Evolutionary conservation across 2,888 invertebrate genomes (phyloP).

Genomic region (Drosophila yooni): DNA sequence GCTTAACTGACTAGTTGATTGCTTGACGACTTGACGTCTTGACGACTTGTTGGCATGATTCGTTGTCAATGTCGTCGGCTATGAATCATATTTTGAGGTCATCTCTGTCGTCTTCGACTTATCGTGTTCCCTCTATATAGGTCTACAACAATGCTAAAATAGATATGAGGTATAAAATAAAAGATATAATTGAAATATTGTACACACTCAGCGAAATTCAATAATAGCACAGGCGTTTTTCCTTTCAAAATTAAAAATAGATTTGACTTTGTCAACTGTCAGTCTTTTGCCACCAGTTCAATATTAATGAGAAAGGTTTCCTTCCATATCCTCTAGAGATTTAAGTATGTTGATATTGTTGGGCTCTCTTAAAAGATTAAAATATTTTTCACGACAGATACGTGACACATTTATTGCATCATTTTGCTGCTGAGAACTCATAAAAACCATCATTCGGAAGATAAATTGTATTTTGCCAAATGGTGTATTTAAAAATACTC

Average conservation of each 20-base stretch:
- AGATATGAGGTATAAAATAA: slow-evolving; percentile 17
- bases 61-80: slow-evolving; percentile 46
- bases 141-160: slow-evolving; percentile 5
- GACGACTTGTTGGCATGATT: slow-evolving; percentile 29
- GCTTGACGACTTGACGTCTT: slow-evolving; percentile 13
- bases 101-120: slow-evolving; percentile 29
- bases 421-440: background rate
- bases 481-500: no score
- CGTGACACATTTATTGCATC: background rate
- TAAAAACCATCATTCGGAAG: background rate
- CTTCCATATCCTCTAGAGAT: background rate
- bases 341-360: background rate
- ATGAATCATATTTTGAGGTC: slow-evolving; percentile 59
- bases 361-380: background rate
- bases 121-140: slow-evolving; percentile 22
- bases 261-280: background rate
- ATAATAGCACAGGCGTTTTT: background rate
- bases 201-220: background rate
- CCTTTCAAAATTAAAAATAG: background rate
- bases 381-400: background rate
- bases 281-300: background rate
- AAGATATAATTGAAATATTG: slow-evolving; percentile 2
- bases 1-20: slow-evolving; percentile 28
- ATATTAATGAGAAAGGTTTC: background rate
- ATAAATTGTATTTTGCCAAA: background rate